A percentile compares a stretch with the other conserved stretches of the same genome.
Conservation (phyloP, 1,140 invertebrate genomes). For the Euglossa dilemma region DNA sequence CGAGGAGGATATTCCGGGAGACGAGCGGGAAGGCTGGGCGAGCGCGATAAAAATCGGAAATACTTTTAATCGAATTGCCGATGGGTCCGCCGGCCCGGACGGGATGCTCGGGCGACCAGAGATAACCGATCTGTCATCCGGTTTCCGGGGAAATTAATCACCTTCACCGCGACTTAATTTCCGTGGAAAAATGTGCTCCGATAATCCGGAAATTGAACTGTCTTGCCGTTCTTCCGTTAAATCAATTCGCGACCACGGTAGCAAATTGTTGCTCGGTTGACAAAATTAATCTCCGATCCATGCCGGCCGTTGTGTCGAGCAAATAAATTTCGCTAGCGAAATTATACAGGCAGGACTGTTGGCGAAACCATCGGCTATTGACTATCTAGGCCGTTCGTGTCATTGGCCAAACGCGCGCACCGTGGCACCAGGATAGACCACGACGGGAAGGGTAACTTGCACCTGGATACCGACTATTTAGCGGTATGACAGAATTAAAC, state of each 20-base stretch:
- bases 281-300: constrained; percentile 44
- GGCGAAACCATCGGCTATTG: not conserved
- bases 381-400: not conserved
- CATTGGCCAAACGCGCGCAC: not conserved
- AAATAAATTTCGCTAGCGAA: constrained; percentile 33
- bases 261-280: constrained; percentile 44
- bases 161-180: constrained; percentile 34
- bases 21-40: too few relatives aligned
- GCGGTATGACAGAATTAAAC: not conserved
- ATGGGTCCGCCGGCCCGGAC: too few relatives aligned
- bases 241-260: constrained; percentile 42
- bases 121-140: constrained; percentile 31
- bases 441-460: not conserved
- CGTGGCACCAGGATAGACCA: not conserved
- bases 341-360: constrained; percentile 12
- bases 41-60: not conserved
- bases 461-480: too few relatives aligned
- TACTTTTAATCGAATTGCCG: not conserved
- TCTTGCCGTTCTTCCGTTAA: constrained; percentile 41
- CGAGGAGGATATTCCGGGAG: too few relatives aligned
- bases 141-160: constrained; percentile 32
- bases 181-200: constrained; percentile 12
- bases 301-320: not conserved
- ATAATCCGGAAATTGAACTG: constrained; percentile 35
- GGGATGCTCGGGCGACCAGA: not conserved